These are phyloP conservation scores for Muraenolepis orangiensis DNA, from an alignment of 2,797 vertebrate genomes.

Conservation along the genomic window DNA sequence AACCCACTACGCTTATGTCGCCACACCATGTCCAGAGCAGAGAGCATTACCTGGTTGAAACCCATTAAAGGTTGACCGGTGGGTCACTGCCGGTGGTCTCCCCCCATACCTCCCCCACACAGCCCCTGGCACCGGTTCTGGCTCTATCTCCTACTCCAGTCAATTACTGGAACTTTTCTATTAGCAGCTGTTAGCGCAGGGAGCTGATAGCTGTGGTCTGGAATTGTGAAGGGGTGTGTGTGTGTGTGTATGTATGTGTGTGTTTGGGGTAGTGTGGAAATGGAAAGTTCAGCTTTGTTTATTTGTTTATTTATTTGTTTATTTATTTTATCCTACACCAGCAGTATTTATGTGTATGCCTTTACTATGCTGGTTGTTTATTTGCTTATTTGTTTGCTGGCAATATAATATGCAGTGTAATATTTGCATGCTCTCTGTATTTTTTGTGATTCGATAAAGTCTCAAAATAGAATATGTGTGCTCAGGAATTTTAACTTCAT, in stretches of 20 bases:
- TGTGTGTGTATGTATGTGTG: too few species aligned
- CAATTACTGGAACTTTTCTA: constrained; percentile 77
- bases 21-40: constrained; percentile 41
- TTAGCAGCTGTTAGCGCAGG: constrained; percentile 74
- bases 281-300: constrained; percentile 28
- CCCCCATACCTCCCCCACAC: constrained; percentile 39
- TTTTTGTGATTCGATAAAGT: constrained; percentile 15
- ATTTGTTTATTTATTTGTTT: constrained; percentile 28
- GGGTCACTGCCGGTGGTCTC: constrained; percentile 39
- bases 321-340: constrained; percentile 12
- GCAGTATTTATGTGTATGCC: constrained; percentile 24
- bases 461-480: constrained; percentile 38
- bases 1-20: constrained; percentile 25
- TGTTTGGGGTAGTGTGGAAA: constrained; percentile 56
- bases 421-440: constrained; percentile 39
- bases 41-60: constrained; percentile 51
- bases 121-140: constrained; percentile 53
- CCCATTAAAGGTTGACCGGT: constrained; percentile 55
- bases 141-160: constrained; percentile 52
- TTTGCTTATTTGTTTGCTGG: constrained; percentile 46
- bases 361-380: constrained; percentile 39
- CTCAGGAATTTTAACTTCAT: too few species aligned
- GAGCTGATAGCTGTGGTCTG: constrained; percentile 68
- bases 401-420: constrained; percentile 30
- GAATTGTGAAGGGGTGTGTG: constrained; percentile 51